Evolutionary conservation across 2,113 vertebrate species (phyloP).

Genomic region (Rana temporaria): DNA sequence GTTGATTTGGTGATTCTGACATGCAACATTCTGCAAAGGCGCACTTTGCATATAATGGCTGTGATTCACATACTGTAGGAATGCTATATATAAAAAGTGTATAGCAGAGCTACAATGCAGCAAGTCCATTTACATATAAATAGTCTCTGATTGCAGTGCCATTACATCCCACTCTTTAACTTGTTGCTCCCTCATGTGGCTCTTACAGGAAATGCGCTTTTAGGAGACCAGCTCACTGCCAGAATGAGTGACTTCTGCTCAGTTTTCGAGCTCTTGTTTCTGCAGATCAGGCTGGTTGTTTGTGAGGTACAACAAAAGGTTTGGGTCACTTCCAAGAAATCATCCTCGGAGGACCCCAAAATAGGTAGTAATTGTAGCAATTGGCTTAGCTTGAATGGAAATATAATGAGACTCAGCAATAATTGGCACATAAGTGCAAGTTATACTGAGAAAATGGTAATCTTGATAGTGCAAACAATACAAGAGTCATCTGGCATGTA

Average conservation of each 20-base stretch:
- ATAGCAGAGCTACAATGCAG: slow-evolving; percentile 25
- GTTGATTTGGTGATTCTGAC: slow-evolving; percentile 1
- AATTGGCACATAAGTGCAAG: neutral
- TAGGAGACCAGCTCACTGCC: neutral
- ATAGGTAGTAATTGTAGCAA: slow-evolving; percentile 1
- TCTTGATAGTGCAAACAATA: neutral
- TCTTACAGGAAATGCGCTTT: neutral
- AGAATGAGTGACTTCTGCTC: neutral
- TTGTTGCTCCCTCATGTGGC: slow-evolving; percentile 40
- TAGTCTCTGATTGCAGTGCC: slow-evolving; percentile 10
- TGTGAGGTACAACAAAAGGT: slow-evolving; percentile 18
- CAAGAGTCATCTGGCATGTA: neutral
- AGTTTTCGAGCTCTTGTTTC: slow-evolving; percentile 19
- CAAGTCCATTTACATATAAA: slow-evolving; percentile 39
- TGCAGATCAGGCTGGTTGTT: neutral
- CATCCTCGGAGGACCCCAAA: slow-evolving; percentile 6
- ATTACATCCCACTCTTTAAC: neutral
- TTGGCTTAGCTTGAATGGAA: slow-evolving; percentile 1
- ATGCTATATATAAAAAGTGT: neutral
- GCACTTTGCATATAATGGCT: slow-evolving; percentile 23
- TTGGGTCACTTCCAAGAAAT: slow-evolving; percentile 19
- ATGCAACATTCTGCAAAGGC: slow-evolving; percentile 4
- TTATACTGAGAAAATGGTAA: slow-evolving; percentile 2
- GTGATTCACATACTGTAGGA: slow-evolving; percentile 17
- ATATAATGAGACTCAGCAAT: slow-evolving; percentile 16